These are phyloP conservation scores for Xanthorhoe designata DNA, from an alignment of 2,888 invertebrate species.

Conservation along the genomic window DNA sequence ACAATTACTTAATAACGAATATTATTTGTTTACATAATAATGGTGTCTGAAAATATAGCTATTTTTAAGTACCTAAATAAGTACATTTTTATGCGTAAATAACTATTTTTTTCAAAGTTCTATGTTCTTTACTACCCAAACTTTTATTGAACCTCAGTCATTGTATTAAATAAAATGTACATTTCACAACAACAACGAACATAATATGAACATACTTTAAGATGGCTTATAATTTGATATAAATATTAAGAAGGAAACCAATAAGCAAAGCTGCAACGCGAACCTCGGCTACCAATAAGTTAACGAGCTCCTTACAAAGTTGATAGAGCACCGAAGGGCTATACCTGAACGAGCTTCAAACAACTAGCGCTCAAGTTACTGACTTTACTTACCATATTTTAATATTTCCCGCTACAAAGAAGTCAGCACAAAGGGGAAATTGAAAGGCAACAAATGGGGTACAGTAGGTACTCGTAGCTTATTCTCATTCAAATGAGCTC, in stretches of 20 bases:
- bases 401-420: constrained; percentile 71
- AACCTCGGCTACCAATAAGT: constrained; percentile 31
- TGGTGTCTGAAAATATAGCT: too few species aligned
- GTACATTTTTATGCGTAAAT: too few species aligned
- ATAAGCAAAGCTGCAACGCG: constrained; percentile 12
- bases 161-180: too few species aligned
- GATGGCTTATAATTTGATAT: not conserved
- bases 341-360: constrained; percentile 45
- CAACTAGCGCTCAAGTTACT: constrained; percentile 63
- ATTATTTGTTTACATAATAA: constrained; percentile 38
- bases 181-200: too few species aligned
- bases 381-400: constrained; percentile 76
- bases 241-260: not conserved
- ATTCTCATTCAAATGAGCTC: constrained; percentile 80
- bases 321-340: constrained; percentile 41
- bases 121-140: too few species aligned
- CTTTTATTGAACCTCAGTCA: too few species aligned
- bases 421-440: constrained; percentile 70
- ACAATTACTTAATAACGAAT: constrained; percentile 56
- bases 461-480: constrained; percentile 58
- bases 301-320: constrained; percentile 44
- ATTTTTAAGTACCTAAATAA: too few species aligned
- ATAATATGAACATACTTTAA: too few species aligned
- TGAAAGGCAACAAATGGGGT: constrained; percentile 76
- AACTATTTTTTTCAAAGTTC: too few species aligned